These are phyloP conservation scores for Encarsia formosa DNA, from an alignment of 2,888 invertebrate genomes.

Conservation along the genomic window DNA sequence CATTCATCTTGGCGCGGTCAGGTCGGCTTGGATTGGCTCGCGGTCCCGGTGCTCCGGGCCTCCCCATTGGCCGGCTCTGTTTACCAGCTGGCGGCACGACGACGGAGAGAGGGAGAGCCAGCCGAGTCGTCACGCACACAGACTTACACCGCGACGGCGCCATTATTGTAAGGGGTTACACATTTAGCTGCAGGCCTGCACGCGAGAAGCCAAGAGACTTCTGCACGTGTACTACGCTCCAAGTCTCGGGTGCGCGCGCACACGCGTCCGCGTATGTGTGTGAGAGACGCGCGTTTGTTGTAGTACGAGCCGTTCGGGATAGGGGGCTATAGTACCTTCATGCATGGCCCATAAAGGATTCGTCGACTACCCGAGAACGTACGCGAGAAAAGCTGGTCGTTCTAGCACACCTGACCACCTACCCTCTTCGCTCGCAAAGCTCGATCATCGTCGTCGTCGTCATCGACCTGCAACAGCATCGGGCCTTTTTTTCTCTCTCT, in stretches of 20 bases:
- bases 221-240: too few species aligned
- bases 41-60: slow-evolving; percentile 43
- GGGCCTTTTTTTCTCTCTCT: slow-evolving; percentile 4
- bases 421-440: too few species aligned
- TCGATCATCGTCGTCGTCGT: background rate
- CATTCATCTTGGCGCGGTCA: slow-evolving; percentile 52
- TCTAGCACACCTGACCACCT: slow-evolving; percentile 52
- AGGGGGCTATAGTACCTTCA: slow-evolving; percentile 80
- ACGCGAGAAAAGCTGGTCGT: slow-evolving; percentile 55
- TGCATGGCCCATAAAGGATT: slow-evolving; percentile 83
- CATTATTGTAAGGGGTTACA: slow-evolving; percentile 56
- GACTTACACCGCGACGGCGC: slow-evolving; percentile 50
- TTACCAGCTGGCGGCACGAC: slow-evolving; percentile 55
- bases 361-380: slow-evolving; percentile 68
- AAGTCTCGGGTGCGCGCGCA: too few species aligned
- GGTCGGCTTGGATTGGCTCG: slow-evolving; percentile 45
- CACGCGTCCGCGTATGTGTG: slow-evolving; percentile 1
- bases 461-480: background rate
- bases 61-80: slow-evolving; percentile 43
- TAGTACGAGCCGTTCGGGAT: slow-evolving; percentile 68
- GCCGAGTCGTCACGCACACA: too few species aligned
- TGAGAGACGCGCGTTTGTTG: background rate
- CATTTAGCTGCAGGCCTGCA: slow-evolving; percentile 30
- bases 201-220: slow-evolving; percentile 1
- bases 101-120: slow-evolving; percentile 49